Evolutionary conservation across 2,113 vertebrate species (phyloP).

Genomic region (Sebastes fasciatus): DNA sequence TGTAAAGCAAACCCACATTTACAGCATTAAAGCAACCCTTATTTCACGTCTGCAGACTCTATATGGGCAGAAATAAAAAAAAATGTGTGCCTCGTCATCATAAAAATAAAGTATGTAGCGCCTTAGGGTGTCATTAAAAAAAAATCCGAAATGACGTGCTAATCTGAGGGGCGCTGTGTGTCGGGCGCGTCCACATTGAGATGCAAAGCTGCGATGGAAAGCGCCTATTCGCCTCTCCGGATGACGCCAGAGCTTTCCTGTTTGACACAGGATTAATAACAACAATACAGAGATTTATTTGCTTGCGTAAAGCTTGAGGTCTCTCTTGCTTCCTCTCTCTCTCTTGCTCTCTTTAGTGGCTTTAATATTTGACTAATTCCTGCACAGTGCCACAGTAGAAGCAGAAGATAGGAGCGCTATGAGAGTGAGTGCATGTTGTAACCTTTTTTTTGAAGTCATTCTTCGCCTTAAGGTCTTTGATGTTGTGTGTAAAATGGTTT

Average conservation of each 20-base stretch:
- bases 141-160: conserved; percentile 71
- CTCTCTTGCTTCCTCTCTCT: conserved; percentile 32
- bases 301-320: conserved; percentile 47
- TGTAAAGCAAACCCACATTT: not conserved
- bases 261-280: conserved; percentile 81
- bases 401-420: conserved; percentile 11
- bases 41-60: not conserved
- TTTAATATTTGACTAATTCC: conserved; percentile 60
- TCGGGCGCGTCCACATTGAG: conserved; percentile 55
- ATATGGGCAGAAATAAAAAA: conserved; percentile 15
- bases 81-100: conserved; percentile 31
- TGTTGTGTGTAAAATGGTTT: conserved; percentile 23
- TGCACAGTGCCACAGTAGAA: not conserved
- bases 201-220: conserved; percentile 74
- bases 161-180: conserved; percentile 58
- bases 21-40: not conserved
- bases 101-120: conserved; percentile 3
- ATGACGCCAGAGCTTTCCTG: conserved; percentile 65
- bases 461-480: conserved; percentile 42
- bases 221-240: conserved; percentile 39
- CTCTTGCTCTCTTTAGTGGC: conserved; percentile 23
- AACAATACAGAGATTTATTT: conserved; percentile 77
- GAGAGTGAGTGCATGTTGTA: conserved; percentile 11
- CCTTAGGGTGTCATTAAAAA: conserved; percentile 61
- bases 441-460: conserved; percentile 61